phyloP scores from a whole-genome alignment of 30 jellyfish, hydroid and myxozoan species.

The Phacellophora camtschatica region DNA sequence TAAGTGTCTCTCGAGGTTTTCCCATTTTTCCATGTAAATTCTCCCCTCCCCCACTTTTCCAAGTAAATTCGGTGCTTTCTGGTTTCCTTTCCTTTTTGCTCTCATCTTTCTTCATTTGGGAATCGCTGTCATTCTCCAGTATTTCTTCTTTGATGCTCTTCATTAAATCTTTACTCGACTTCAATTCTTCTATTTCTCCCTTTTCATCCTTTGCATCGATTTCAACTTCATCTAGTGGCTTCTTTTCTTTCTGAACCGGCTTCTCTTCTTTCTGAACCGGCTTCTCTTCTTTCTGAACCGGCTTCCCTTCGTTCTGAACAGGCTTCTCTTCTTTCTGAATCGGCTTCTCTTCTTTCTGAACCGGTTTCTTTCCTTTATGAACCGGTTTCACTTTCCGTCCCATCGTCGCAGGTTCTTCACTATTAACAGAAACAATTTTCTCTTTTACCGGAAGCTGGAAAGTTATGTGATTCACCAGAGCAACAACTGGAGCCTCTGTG shows the following conservation, averaged over 20 bases:
- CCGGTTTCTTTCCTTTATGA: conserved; percentile 8
- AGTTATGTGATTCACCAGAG: conserved; percentile 72
- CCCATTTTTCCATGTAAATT: not conserved
- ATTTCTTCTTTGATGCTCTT: not conserved
- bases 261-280: not conserved
- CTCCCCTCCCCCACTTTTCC: not conserved
- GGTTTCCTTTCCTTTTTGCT: not conserved
- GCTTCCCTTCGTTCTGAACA: not conserved
- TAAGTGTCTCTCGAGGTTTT: not conserved
- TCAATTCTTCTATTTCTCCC: not conserved
- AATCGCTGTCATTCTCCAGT: not conserved
- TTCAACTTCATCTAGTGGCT: not conserved
- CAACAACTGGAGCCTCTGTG: conserved; percentile 94
- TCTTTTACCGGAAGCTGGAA: conserved; percentile 86
- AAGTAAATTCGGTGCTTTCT: not conserved
- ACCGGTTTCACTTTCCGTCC: conserved; percentile 44
- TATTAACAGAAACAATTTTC: conserved; percentile 26
- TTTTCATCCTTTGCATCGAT: not conserved
- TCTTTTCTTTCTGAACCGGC: not conserved
- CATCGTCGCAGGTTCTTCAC: conserved; percentile 20
- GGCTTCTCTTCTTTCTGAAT: not conserved
- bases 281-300: conserved; percentile 20
- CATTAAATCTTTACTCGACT: not conserved
- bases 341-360: not conserved
- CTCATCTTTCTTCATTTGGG: not conserved